Conservation (phyloP, 92 coral and sea anemone species). For the Zoanthus sansibaricus region DNA sequence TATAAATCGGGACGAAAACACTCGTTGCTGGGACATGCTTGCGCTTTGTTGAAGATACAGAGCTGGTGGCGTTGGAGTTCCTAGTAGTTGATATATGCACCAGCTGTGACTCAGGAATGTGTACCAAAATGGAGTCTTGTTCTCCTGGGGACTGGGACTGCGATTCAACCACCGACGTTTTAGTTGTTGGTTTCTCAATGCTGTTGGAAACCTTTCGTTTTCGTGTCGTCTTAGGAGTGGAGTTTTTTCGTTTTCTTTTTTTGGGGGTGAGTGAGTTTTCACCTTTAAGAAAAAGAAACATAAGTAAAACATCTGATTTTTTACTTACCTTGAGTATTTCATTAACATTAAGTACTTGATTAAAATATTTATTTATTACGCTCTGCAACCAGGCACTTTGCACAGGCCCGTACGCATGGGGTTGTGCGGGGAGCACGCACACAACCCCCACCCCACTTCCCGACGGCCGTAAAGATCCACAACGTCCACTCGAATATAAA, state of each 20-base stretch:
- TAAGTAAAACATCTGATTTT: background rate
- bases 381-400: too few species aligned
- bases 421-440: too few species aligned
- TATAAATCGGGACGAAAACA: slow-evolving; percentile 86
- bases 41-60: slow-evolving; percentile 36
- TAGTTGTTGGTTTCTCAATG: slow-evolving; percentile 19
- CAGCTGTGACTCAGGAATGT: slow-evolving; percentile 89
- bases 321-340: background rate
- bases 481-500: too few species aligned
- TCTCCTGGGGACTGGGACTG: slow-evolving; percentile 5
- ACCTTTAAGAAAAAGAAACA: background rate
- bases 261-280: slow-evolving; percentile 38
- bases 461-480: too few species aligned
- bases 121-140: slow-evolving; percentile 69
- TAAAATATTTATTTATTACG: too few species aligned
- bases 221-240: slow-evolving; percentile 89
- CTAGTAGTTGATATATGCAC: slow-evolving; percentile 72
- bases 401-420: too few species aligned
- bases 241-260: slow-evolving; percentile 82
- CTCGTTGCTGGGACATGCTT: slow-evolving; percentile 84
- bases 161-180: slow-evolving; percentile 5
- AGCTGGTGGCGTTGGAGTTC: background rate
- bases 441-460: too few species aligned
- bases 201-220: slow-evolving; percentile 66
- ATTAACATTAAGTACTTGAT: too few species aligned